These are phyloP conservation scores for Mionectes olivaceus DNA, from an alignment of 2,797 vertebrate genomes.

Conservation along the genomic window DNA sequence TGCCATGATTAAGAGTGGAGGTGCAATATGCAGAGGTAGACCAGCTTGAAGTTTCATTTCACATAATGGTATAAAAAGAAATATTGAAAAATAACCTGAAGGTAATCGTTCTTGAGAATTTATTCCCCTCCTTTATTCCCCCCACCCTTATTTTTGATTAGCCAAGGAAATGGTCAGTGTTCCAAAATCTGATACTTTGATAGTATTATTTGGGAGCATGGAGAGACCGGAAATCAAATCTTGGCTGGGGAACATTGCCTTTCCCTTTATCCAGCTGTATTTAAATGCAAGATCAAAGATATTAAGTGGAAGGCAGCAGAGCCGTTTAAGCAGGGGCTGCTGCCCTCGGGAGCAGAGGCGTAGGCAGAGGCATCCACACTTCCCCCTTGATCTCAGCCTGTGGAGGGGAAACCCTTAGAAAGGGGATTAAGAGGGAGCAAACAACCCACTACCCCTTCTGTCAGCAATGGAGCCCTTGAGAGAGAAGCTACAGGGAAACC, in stretches of 20 bases:
- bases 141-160: not conserved
- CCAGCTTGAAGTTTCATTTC: not conserved
- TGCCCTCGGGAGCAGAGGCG: not conserved
- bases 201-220: not conserved
- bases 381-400: conserved; percentile 13
- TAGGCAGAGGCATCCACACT: not conserved
- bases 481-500: not conserved
- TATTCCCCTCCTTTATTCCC: not conserved
- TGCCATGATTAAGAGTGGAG: not conserved
- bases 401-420: conserved; percentile 1
- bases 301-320: not conserved
- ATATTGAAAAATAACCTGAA: not conserved
- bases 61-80: conserved; percentile 17
- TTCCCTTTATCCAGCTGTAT: not conserved
- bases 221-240: not conserved
- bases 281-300: conserved; percentile 31
- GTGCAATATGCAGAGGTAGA: not conserved
- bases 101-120: not conserved
- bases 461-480: not conserved
- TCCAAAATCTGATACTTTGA: not conserved
- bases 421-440: conserved; percentile 24
- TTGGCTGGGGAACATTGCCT: not conserved
- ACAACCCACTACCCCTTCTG: not conserved
- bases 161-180: not conserved
- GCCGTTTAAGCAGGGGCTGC: not conserved